Base-by-base conservation (phyloP, 2,888 invertebrate genomes). In the Eristalis pertinax region DNA sequence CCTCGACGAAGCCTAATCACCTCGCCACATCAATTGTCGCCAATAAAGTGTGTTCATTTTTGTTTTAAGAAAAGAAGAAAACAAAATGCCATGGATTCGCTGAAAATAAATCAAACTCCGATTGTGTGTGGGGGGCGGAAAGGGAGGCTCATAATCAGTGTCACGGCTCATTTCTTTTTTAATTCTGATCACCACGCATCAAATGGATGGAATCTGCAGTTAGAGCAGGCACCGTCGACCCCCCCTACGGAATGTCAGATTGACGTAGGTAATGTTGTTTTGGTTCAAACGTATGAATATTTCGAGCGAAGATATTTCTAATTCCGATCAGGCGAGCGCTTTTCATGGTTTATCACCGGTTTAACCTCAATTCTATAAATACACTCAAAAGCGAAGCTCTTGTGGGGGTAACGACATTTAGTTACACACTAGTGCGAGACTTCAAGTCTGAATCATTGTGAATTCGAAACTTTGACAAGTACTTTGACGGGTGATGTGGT, bases 341-440 rank as follows among this genome's bases (percentile, higher is more conserved):
- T 74, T 76, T 65, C 41, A 63, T 22, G 74, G 86, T 79, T 86
- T 86, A 86, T 86, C 86, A 72, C 60, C 43, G 60, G 29, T 56
- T 86, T 77, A 86, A 82, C 85, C 85, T 86, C 41, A 83, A 64
- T 67, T 72, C 78, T 56, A 38, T 79, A 86, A 86, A 86, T 82
- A 86, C 24, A 43, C 60, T 50, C n/a, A 2, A 19, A 65, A 38
- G 50, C 50, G 64, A 29, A 62, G 24, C 11, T 19, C 15, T 19
- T 11, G 26, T 26, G 62, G 41, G 62, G 64, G 41, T 19, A 64
- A 70, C 58, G 78, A 41, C 78, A 29, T 26, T 8, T 3, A 32
- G n/a, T 63, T 60, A 68, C 76, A 68, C 4, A 24, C 60, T 60
- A 50, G 24, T 50, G 19, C 60, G 58, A 58, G 5, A n/a, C 19